Conservation (phyloP, 1,140 invertebrate genomes). For the Cherax quadricarinatus region DNA sequence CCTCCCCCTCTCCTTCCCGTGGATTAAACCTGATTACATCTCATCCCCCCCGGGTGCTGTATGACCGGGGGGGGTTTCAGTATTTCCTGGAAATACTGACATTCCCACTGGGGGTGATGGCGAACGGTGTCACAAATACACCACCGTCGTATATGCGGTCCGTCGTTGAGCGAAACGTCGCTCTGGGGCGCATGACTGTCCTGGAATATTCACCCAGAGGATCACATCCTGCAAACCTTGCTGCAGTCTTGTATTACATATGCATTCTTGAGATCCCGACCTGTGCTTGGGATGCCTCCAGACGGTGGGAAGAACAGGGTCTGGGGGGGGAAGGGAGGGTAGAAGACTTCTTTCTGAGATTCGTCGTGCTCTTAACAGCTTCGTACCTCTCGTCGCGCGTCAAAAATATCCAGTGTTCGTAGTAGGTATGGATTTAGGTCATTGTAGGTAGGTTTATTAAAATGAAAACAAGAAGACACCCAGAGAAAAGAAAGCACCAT, state of each 20-base stretch:
- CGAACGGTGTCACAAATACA: too few relatives aligned
- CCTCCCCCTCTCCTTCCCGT: too few relatives aligned
- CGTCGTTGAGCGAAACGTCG: too few relatives aligned
- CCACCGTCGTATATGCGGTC: too few relatives aligned
- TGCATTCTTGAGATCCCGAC: background rate
- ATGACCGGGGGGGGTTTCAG: too few relatives aligned
- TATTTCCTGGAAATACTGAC: too few relatives aligned
- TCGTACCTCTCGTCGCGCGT: background rate
- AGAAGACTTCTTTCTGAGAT: too few relatives aligned
- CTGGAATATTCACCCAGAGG: background rate
- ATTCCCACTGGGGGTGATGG: too few relatives aligned
- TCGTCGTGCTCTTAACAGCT: background rate
- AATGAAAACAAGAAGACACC: slow-evolving; percentile 69
- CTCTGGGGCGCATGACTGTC: background rate
- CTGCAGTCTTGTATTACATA: background rate
- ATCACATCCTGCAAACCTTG: background rate
- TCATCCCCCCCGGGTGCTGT: too few relatives aligned
- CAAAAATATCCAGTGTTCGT: background rate
- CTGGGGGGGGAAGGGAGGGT: too few relatives aligned
- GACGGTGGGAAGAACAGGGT: too few relatives aligned
- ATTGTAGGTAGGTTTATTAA: slow-evolving; percentile 41
- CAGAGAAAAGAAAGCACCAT: slow-evolving; percentile 71
- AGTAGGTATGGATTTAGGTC: background rate
- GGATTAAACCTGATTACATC: too few relatives aligned
- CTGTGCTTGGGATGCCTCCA: background rate